Conservation (phyloP, 2,113 vertebrate genomes). For the Prunella himalayana region DNA sequence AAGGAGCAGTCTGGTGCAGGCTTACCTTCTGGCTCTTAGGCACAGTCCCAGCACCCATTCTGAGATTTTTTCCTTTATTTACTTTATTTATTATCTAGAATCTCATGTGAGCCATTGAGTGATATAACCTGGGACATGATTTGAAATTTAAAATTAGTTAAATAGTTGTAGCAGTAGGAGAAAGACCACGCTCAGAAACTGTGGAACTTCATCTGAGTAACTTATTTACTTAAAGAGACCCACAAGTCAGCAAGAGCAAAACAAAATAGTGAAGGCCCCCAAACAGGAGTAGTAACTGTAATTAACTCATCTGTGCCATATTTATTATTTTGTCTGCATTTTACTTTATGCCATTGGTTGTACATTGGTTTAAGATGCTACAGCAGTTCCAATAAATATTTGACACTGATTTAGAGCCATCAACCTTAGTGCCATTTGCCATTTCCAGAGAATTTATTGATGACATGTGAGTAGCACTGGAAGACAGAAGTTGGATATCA, state of each 20-base stretch:
- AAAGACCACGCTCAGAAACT: not conserved
- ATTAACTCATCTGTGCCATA: not conserved
- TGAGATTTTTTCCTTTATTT: not conserved
- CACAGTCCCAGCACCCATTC: not conserved
- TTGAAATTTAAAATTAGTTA: not conserved
- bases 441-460: not conserved
- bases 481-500: not conserved
- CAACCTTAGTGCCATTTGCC: not conserved
- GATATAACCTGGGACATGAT: not conserved
- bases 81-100: not conserved
- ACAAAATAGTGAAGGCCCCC: not conserved
- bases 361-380: not conserved
- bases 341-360: not conserved
- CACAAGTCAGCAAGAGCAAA: not conserved
- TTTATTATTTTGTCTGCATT: not conserved
- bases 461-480: not conserved
- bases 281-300: not conserved
- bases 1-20: not conserved
- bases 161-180: not conserved
- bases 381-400: not conserved
- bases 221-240: not conserved
- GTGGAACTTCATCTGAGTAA: not conserved
- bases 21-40: not conserved
- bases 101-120: not conserved
- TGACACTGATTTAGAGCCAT: not conserved